Conservation (phyloP, 2,888 invertebrate species). For the Mimumesa dahlbomi region DNA sequence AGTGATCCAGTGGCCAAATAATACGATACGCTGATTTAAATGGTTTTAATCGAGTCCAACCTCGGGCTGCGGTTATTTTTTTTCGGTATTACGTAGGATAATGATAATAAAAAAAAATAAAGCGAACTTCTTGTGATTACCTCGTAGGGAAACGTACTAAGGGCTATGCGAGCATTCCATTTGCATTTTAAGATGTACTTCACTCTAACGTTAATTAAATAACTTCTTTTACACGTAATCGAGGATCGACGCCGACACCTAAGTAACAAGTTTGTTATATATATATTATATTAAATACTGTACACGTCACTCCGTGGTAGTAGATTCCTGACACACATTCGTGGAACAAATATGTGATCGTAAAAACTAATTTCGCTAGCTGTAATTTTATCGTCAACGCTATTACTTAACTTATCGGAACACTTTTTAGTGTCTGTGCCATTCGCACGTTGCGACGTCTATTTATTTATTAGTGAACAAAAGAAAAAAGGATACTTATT, state of each 20-base stretch:
- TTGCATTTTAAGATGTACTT: conserved; percentile 65
- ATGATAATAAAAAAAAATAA: conserved; percentile 50
- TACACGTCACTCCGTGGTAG: neutral
- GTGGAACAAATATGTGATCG: conserved; percentile 27
- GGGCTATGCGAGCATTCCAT: conserved; percentile 68
- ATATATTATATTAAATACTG: too few species aligned
- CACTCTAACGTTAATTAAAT: conserved; percentile 20
- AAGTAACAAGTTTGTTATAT: too few species aligned
- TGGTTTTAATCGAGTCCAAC: conserved; percentile 48
- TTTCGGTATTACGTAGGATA: conserved; percentile 60
- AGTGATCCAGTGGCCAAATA: conserved; percentile 70
- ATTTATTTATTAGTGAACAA: conserved; percentile 53
- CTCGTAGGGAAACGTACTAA: conserved; percentile 44
- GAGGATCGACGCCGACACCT: conserved; percentile 32
- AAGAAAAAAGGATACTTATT: neutral
- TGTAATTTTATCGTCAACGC: conserved; percentile 19
- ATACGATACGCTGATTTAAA: conserved; percentile 51
- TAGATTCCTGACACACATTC: conserved; percentile 2
- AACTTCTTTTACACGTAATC: conserved; percentile 54
- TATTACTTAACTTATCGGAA: conserved; percentile 39
- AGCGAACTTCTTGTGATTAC: conserved; percentile 62
- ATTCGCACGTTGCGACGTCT: conserved; percentile 40
- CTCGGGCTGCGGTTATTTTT: conserved; percentile 45
- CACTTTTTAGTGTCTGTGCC: conserved; percentile 38
- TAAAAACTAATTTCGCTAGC: conserved; percentile 27